These are phyloP conservation scores for Pachyseris speciosa DNA, from an alignment of 64 coral and sea anemone species.

Conservation along the genomic window DNA sequence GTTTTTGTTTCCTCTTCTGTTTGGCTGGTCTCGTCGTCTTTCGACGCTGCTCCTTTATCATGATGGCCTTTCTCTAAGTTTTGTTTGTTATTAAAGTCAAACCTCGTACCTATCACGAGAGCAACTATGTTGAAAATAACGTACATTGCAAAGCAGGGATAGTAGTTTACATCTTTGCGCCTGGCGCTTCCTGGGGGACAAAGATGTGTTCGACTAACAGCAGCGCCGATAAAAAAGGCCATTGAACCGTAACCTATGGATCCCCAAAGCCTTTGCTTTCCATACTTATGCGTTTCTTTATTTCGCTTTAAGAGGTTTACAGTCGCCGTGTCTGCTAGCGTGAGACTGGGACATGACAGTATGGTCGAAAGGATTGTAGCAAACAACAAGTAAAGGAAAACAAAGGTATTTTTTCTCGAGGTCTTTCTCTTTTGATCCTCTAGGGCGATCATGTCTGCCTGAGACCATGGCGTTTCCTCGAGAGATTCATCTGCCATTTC, in stretches of 20 bases:
- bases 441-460: slow-evolving; percentile 67
- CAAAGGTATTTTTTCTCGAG: slow-evolving; percentile 28
- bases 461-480: slow-evolving; percentile 87
- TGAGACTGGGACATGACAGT: slow-evolving; percentile 92
- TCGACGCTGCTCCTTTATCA: neutral
- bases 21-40: neutral
- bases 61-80: neutral
- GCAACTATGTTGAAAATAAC: slow-evolving; percentile 77
- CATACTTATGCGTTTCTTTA: slow-evolving; percentile 93
- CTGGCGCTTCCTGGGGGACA: slow-evolving; percentile 90
- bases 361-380: slow-evolving; percentile 92
- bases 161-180: slow-evolving; percentile 92
- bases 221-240: slow-evolving; percentile 91
- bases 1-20: neutral
- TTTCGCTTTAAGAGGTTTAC: slow-evolving; percentile 86
- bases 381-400: slow-evolving; percentile 86
- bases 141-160: slow-evolving; percentile 89
- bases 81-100: slow-evolving; percentile 67
- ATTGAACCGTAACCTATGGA: slow-evolving; percentile 93
- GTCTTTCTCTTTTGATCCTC: slow-evolving; percentile 44
- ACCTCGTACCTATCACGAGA: slow-evolving; percentile 67
- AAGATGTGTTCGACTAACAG: slow-evolving; percentile 89
- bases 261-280: slow-evolving; percentile 92
- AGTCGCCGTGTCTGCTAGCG: slow-evolving; percentile 89
- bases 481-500: slow-evolving; percentile 71